These are phyloP conservation scores for Taeniopygia guttata DNA, from an alignment of 2,797 vertebrate genomes.

Conservation along the genomic window DNA sequence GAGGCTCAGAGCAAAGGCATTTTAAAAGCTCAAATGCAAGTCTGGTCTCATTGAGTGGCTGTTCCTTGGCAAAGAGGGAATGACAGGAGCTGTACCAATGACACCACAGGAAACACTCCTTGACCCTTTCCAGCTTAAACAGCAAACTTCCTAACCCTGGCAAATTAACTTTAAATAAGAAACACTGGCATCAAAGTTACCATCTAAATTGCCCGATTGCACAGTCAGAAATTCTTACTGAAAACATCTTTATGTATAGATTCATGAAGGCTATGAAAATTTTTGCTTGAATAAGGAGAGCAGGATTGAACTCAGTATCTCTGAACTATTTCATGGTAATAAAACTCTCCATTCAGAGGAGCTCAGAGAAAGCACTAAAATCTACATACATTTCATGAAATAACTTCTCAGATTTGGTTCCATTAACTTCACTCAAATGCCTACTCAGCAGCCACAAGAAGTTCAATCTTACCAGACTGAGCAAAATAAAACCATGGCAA, in stretches of 20 bases:
- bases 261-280: not conserved
- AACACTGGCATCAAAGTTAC: not conserved
- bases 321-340: not conserved
- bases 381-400: not conserved
- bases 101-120: not conserved
- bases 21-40: not conserved
- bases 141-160: not conserved
- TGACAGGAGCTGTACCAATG: not conserved
- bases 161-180: not conserved
- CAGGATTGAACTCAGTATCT: not conserved
- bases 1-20: not conserved
- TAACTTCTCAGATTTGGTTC: constrained; percentile 1
- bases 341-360: not conserved
- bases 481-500: not conserved
- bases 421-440: not conserved
- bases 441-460: not conserved
- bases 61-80: not conserved
- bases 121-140: not conserved
- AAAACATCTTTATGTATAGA: not conserved
- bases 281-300: not conserved
- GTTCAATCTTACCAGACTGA: not conserved
- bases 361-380: not conserved
- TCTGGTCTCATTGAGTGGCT: not conserved
- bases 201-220: not conserved
- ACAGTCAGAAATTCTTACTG: not conserved